Percentiles rank a stretch among this genome's conserved stretches.
phyloP scores from a whole-genome alignment of 2,888 invertebrate genomes.

The Acrobasis suavella region DNA sequence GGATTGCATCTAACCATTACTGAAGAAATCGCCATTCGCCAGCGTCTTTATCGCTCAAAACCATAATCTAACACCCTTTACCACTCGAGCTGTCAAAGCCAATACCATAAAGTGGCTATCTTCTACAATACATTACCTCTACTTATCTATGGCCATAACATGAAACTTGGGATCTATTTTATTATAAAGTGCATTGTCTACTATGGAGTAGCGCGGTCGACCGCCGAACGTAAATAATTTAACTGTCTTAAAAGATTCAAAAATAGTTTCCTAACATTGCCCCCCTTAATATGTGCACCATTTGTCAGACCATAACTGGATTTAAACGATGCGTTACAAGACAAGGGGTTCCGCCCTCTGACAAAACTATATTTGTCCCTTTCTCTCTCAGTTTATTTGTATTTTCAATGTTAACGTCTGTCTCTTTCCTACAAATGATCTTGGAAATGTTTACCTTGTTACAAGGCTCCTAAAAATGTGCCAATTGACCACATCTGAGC shows the following conservation, averaged over 20 bases:
- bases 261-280: conserved; percentile 82
- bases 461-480: conserved; percentile 58
- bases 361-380: conserved; percentile 48
- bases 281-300: conserved; percentile 82
- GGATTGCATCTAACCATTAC: conserved; percentile 54
- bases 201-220: conserved; percentile 70
- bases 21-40: conserved; percentile 56
- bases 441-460: conserved; percentile 64
- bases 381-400: conserved; percentile 37
- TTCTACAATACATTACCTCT: conserved; percentile 75
- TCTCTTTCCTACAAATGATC: conserved; percentile 62
- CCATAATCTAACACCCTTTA: conserved; percentile 75
- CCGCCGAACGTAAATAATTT: conserved; percentile 80
- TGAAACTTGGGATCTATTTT: conserved; percentile 76
- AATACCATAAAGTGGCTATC: conserved; percentile 78
- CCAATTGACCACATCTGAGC: conserved; percentile 40
- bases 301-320: conserved; percentile 82
- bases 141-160: conserved; percentile 79
- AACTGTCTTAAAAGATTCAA: conserved; percentile 83
- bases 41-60: conserved; percentile 55
- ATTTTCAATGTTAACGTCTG: conserved; percentile 28
- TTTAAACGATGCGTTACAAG: conserved; percentile 77
- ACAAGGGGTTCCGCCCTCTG: conserved; percentile 65
- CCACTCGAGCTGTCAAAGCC: conserved; percentile 69
- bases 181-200: conserved; percentile 82